These are phyloP conservation scores for Copidosoma aretas DNA, from an alignment of 2,888 invertebrate genomes.

Conservation along the genomic window DNA sequence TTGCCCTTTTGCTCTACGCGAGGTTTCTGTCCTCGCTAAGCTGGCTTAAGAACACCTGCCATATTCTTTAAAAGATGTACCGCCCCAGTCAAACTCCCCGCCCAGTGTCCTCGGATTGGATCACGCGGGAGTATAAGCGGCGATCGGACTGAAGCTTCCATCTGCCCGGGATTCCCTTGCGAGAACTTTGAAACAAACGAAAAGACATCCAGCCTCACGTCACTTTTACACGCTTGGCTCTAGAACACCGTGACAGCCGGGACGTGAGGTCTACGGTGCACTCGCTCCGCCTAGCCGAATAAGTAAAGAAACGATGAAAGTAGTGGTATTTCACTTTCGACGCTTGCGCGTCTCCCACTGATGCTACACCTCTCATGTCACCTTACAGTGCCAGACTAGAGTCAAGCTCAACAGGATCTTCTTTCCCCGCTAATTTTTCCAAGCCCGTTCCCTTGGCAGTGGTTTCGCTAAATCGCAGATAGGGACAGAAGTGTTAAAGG, in stretches of 20 bases:
- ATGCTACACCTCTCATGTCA: conserved; percentile 71
- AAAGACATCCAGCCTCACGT: conserved; percentile 39
- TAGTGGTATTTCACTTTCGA: conserved; percentile 48
- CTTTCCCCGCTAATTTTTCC: conserved; percentile 75
- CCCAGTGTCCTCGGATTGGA: conserved; percentile 68
- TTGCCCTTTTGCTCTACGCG: conserved; percentile 71
- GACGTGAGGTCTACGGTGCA: conserved; percentile 54
- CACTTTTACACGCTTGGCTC: conserved; percentile 58
- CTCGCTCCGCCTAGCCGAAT: conserved; percentile 64
- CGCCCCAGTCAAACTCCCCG: conserved; percentile 72
- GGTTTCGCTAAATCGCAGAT: conserved; percentile 65
- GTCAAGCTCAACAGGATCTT: conserved; percentile 75
- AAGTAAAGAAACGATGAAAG: conserved; percentile 66
- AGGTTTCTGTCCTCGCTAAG: conserved; percentile 75
- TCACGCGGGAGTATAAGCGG: too few relatives aligned
- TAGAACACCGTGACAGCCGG: conserved; percentile 59
- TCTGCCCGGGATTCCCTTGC: too few relatives aligned
- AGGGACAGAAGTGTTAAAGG: too few relatives aligned
- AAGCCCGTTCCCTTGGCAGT: conserved; percentile 74
- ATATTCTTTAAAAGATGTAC: conserved; percentile 62
- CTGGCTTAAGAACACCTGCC: conserved; percentile 52
- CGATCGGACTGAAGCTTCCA: too few relatives aligned
- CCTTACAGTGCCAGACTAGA: conserved; percentile 71
- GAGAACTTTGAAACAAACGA: conserved; percentile 48
- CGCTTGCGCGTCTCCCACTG: conserved; percentile 61